Evolutionary conservation across 2,888 invertebrate species (phyloP), one percentile per base, ranked within the genome.

Genomic region (Atrina japonica): DNA sequence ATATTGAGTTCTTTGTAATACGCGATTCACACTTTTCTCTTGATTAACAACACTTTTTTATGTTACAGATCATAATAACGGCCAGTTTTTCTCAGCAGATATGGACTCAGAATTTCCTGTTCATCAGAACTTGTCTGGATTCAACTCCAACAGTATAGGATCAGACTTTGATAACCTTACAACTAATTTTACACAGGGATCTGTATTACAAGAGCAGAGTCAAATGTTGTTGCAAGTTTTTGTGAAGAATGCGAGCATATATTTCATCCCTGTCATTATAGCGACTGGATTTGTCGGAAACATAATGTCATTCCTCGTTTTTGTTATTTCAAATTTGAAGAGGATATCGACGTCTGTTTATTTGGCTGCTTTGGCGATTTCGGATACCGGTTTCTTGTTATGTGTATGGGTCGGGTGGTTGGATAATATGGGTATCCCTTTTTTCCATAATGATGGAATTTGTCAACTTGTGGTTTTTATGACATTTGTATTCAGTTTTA

Each of bases 401-500:
- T 80, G 78, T 58, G 73, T 84, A 0, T 80, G 80, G 16, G 65
- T 83, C 2, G 80, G 80, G 3, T 85, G 85, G 85, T 67, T 84
- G 14, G 82, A 83, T 55, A 76, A 76, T 9, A 67, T 83, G 14
- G 78, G 73, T 25, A 67, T 81, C 14, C 60, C 64, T 9, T 73
- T 82, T 29, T 83, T 83, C 59, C 78, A 77, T 66, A 77, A 68
- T 14, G 56, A 78, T 25, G 83, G 79, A n/a, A 75, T 82, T 27
- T 85, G 83, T 53, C 82, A 84, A 63, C 69, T 80, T 14, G 76
- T 82, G 0, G 81, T 84, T 9, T 85, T 80, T 56, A 47, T 79
- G 40, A 81, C 82, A 6, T 83, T 81, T 67, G 80, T 84, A 16
- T 80, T 84, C 67, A 81, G 84, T 18, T 85, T 85, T 52, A 78